Conservation (phyloP, 37 sponge, comb jelly and placozoan species). For the Cliona cf. orientalis region DNA sequence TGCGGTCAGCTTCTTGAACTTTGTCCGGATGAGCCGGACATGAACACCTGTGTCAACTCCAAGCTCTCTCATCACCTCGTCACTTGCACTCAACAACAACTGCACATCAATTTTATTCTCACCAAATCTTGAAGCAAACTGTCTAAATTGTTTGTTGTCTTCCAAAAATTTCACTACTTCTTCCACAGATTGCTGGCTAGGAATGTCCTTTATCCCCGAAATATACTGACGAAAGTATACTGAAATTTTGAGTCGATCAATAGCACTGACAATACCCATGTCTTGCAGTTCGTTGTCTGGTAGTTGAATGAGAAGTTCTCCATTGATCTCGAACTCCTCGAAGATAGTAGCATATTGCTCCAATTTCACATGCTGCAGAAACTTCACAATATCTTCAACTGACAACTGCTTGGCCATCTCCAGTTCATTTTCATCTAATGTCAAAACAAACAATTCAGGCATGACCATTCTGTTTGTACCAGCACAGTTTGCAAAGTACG, state of each 20-base stretch:
- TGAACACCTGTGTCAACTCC: constrained; percentile 51
- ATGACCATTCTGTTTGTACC: too few relatives aligned
- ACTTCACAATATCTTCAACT: constrained; percentile 40
- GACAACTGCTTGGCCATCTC: constrained; percentile 30
- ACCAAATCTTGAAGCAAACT: constrained; percentile 29
- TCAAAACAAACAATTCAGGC: too few relatives aligned
- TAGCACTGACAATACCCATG: constrained; percentile 26
- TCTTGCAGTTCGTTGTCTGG: constrained; percentile 47
- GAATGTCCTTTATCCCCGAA: neutral
- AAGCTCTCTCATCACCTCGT: constrained; percentile 35
- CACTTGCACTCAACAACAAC: constrained; percentile 46
- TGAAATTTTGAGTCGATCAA: constrained; percentile 45
- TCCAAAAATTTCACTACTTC: constrained; percentile 46
- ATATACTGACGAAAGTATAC: constrained; percentile 23
- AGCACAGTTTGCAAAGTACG: too few relatives aligned
- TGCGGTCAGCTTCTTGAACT: constrained; percentile 18
- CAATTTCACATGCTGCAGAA: constrained; percentile 41
- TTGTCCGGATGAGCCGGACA: constrained; percentile 11
- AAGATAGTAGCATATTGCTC: constrained; percentile 31
- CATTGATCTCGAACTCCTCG: constrained; percentile 50
- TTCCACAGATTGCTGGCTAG: constrained; percentile 16
- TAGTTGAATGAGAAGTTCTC: constrained; percentile 47
- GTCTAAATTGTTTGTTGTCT: constrained; percentile 23
- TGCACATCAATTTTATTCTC: constrained; percentile 65
- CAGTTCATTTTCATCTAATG: constrained; percentile 5